Evolutionary conservation across 1,140 invertebrate genomes (phyloP), one percentile per base, ranked within the genome.

Genomic region (Megalopta genalis): DNA sequence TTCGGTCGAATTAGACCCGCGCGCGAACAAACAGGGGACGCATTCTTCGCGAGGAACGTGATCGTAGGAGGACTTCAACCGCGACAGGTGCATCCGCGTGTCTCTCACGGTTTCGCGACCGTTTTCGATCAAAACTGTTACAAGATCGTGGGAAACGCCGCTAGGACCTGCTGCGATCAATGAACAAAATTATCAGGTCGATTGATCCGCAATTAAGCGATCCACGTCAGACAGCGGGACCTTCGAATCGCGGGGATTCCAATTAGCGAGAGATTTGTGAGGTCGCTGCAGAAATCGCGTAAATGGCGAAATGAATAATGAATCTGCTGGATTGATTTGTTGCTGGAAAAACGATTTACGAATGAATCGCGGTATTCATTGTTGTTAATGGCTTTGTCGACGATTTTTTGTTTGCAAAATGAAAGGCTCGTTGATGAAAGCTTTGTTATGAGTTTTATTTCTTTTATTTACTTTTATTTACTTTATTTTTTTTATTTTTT

Each of bases 71-170:
- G 1, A 60, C 18, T 59, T 49, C 27, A 25, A 52, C 70, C 42
- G 27, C 39, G 1, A n/a, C 62, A 78, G 69, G 23, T 73, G 77
- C 62, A 9, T 54, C 5, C 10, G 4, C 25, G 14, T 23, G 69
- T 65, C 32, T 65, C 32, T 32, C 62, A 57, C 23, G 37, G 16
- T 73, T 9, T n/a, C 1, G 6, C 4, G 16, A 10, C 9, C 60
- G 32, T 1, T n/a, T n/a, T 32, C 32, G 32, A 32, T 46, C 6
- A n/a, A 16, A 63, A 69, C 37, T 8, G 46, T n/a, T 27, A 54
- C 52, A 37, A 10, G 25, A 78, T 72, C 76, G 69, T 72, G 60
- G n/a, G 76, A 78, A 65, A 39, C n/a, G n/a, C n/a, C n/a, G n/a
- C n/a, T n/a, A n/a, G n/a, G 25, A 16, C 2, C 7, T 8, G n/a